Base-by-base conservation (phyloP, 1,140 invertebrate species). In the Limonius californicus region DNA sequence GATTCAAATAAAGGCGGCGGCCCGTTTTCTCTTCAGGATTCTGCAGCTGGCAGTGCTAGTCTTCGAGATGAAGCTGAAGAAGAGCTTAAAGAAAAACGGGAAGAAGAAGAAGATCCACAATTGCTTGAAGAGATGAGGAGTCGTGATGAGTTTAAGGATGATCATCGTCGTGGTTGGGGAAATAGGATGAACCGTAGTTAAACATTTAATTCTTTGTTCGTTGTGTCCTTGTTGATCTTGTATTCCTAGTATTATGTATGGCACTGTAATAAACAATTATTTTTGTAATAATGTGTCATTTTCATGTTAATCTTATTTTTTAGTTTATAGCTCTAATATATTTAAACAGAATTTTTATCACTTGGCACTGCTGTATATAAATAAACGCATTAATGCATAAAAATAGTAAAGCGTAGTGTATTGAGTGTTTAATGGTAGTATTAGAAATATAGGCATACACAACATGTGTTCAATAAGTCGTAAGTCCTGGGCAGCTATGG, bases 71-170 rank as follows among this genome's bases (percentile, higher is more conserved):
- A 82, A 63, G 85, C 87, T 57, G 70, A 73, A 60, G 82, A 85
- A 61, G 77, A 81, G 20, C 76, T 77, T 30, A 77, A 82, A 60
- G 81, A 85, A 8, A 72, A 79, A 64, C 87, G 92, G 68, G 76
- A 78, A 14, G 78, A 85, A 66, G 78, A 84, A 54, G 89, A 92
- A 68, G 88, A 96, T 81, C 80, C 84, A 1, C 89, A 90, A 63
- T 77, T 82, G 65, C 72, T 94, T 54, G 81, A 77, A 2, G 82
- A 84, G 63, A 79, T 85, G 68, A 81, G 91, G 54, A 83, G 82
- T 59, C 89, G 88, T 84, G 95, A 98, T 78, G 95, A 97, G 66
- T 97, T 90, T 74, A 97, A 95, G 78, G 95, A 97, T 81, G 88
- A 86, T 23, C 90, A 95, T 75, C 85, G 89, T 55, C 78, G 91